Percentiles rank a stretch among this genome's conserved stretches.
phyloP scores from a whole-genome alignment of 2,888 invertebrate species.

The Chrysopilus asiliformis region DNA sequence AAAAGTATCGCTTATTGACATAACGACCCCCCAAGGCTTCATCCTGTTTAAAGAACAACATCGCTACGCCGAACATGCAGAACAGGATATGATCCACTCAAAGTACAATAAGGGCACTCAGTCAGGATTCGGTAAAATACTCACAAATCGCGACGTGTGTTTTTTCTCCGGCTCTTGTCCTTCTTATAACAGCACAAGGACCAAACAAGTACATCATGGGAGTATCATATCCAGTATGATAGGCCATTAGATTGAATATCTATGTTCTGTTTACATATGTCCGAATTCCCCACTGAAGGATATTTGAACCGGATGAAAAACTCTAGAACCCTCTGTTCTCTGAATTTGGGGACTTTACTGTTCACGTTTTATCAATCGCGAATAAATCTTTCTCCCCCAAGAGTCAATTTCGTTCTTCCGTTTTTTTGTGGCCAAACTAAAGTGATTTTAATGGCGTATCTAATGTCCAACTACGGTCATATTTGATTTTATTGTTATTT shows the following conservation, averaged over 20 bases:
- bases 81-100: neutral
- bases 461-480: constrained; percentile 13
- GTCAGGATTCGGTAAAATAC: neutral
- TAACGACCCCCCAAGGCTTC: constrained; percentile 11
- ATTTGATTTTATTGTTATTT: constrained; percentile 13
- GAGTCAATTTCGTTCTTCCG: no score
- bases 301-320: no score
- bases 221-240: no score
- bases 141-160: neutral
- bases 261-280: constrained; percentile 12
- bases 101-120: neutral
- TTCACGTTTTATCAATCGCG: no score
- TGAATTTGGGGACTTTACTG: no score
- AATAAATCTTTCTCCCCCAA: no score
- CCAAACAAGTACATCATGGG: no score
- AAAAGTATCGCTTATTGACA: constrained; percentile 11
- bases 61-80: neutral
- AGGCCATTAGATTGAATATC: constrained; percentile 12
- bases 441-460: constrained; percentile 15
- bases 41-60: neutral
- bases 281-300: constrained; percentile 10
- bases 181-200: no score
- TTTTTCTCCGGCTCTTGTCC: no score
- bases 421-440: constrained; percentile 5
- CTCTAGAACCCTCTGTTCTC: no score